Percentiles rank a stretch among this genome's conserved stretches.
Conservation (phyloP, 64 coral and sea anemone genomes). For the Trachythela sp. region DNA sequence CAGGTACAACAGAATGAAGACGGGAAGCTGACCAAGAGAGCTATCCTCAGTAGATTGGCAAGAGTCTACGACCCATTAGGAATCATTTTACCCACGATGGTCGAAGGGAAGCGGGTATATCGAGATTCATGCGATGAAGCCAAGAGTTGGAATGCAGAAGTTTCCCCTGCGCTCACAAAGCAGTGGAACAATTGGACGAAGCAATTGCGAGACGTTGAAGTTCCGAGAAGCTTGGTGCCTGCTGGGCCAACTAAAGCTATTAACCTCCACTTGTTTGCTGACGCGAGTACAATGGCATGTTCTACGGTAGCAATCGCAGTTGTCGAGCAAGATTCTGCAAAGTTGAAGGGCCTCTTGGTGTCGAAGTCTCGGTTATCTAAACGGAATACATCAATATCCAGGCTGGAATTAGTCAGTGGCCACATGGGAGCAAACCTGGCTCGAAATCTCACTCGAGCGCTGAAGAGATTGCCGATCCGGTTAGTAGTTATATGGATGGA, state of each 20-base stretch:
- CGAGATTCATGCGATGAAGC: neutral
- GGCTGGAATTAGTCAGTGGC: neutral
- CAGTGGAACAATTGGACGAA: neutral
- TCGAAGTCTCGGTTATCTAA: neutral
- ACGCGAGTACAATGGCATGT: neutral
- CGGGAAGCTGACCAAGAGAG: neutral
- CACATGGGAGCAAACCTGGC: constrained; percentile 8
- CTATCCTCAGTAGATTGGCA: neutral
- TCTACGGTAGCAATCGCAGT: neutral
- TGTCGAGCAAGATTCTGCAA: neutral
- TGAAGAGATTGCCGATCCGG: neutral
- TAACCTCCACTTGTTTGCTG: neutral
- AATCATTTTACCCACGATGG: constrained; percentile 1
- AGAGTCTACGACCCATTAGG: neutral
- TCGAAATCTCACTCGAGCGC: neutral
- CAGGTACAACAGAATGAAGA: neutral
- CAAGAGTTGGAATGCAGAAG: neutral
- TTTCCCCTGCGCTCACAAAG: neutral
- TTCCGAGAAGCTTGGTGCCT: neutral
- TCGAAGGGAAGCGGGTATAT: neutral
- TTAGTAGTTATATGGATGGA: constrained; percentile 15
- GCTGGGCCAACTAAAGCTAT: neutral
- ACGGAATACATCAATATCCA: neutral
- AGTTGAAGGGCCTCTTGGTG: neutral
- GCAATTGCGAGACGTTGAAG: neutral